Base-by-base conservation (phyloP, 2,888 invertebrate genomes). In the Diplolepis rosae region DNA sequence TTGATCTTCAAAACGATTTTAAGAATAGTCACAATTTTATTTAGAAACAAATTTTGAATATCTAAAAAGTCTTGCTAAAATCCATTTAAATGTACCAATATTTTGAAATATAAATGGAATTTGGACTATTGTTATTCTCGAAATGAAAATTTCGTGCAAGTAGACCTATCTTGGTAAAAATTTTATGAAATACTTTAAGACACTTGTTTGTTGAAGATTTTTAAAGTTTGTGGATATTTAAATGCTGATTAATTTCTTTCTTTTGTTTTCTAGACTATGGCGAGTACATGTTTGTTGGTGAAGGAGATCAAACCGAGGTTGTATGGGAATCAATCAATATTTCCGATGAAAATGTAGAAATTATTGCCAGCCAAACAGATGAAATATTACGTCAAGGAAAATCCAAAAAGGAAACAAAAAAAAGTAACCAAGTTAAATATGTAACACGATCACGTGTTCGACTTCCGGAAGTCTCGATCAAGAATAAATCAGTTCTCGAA, bases 231-330 rank as follows among this genome's bases (percentile, higher is more conserved):
- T 22, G 5, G 13, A 13, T 4, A n/a, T 61, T 35, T 4, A 2
- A 39, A 61, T 7, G 6, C 39, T 61, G 39, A 61, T 61, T 61
- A 22, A n/a, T 61, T 24, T 11, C 39, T 61, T 61, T 39, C 15
- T n/a, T 61, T 27, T 42, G 61, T 35, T 61, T 61, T 61, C 9
- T 3, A 61, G 61, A 39, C 0, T 61, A 61, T 27, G 61, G 61
- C 24, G 35, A 61, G 61, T 61, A 42, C 61, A 39, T 61, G 61
- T 61, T 39, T 27, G 39, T 61, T 35, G 61, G 61, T 39, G 61
- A 61, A 61, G 61, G 61, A 6, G 61, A 39, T 3, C 61, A 61
- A 24, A n/a, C 61, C 1, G 61, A 61, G 4, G 24, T 61, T 39
- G 61, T 61, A 6, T 61, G 61, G 61, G 61, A 61, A 4, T 39